Evolutionary conservation across 2,113 vertebrate genomes (phyloP).

Genomic region (Notechis scutatus): DNA sequence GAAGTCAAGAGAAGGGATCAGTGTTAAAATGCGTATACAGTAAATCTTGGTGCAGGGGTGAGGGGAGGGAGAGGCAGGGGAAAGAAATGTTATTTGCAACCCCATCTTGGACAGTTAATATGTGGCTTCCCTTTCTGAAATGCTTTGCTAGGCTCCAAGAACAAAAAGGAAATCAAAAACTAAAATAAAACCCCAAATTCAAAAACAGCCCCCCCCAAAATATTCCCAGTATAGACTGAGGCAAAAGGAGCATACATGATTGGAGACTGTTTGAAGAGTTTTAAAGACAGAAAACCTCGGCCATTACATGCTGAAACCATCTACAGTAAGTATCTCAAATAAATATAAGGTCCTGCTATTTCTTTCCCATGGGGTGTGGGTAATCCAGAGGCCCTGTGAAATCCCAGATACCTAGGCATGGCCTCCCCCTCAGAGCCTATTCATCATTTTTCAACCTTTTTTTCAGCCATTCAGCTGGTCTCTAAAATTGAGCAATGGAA

Average conservation of each 20-base stretch:
- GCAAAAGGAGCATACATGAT: not conserved
- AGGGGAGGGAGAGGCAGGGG: too few relatives aligned
- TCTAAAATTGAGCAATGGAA: not conserved
- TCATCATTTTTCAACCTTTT: not conserved
- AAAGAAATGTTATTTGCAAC: not conserved
- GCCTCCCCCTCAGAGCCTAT: not conserved
- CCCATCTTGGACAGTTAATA: not conserved
- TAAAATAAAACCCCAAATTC: not conserved
- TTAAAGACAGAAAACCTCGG: not conserved
- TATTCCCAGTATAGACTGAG: not conserved
- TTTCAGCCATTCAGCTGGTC: not conserved
- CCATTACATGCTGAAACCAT: not conserved
- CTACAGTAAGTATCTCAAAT: not conserved
- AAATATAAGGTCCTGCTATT: not conserved
- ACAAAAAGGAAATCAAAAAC: not conserved
- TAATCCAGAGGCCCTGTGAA: not conserved
- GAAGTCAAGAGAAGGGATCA: not conserved
- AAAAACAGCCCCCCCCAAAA: not conserved
- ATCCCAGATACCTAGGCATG: not conserved
- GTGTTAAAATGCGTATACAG: not conserved
- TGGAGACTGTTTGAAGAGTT: not conserved
- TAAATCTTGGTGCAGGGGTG: not conserved
- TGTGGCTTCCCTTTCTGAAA: constrained; percentile 8
- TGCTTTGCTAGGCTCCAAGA: constrained; percentile 1
- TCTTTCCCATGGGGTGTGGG: not conserved